Evolutionary conservation across 2,113 vertebrate genomes (phyloP).

Genomic region (Rutilus rutilus): DNA sequence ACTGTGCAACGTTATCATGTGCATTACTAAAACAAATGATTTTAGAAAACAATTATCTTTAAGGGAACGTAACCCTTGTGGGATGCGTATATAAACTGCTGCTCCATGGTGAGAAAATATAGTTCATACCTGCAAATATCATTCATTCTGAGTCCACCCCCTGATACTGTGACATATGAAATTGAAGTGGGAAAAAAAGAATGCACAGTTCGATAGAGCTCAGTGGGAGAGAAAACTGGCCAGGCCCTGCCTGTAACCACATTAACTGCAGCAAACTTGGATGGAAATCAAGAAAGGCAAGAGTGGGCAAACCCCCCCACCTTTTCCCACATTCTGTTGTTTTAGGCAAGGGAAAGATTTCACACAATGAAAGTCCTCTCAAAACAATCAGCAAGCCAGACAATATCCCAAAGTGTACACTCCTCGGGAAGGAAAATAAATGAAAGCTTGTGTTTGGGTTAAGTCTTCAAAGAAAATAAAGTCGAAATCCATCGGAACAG

Average conservation of each 20-base stretch:
- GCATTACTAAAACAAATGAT: slow-evolving; percentile 24
- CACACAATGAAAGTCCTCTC: slow-evolving; percentile 68
- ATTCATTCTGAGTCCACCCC: slow-evolving; percentile 8
- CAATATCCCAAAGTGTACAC: slow-evolving; percentile 76
- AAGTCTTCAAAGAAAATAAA: slow-evolving; percentile 70
- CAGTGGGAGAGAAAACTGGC: slow-evolving; percentile 17
- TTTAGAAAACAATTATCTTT: slow-evolving; percentile 28
- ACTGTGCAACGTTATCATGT: neutral
- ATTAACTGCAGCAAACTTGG: slow-evolving; percentile 45
- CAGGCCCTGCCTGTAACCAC: neutral
- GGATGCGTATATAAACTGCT: slow-evolving; percentile 18
- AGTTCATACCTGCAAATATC: slow-evolving; percentile 33
- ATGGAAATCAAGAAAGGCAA: slow-evolving; percentile 54
- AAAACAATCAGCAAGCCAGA: slow-evolving; percentile 70
- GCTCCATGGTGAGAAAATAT: slow-evolving; percentile 28
- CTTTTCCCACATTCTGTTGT: slow-evolving; percentile 46
- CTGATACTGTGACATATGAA: neutral
- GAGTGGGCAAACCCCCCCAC: slow-evolving; percentile 56
- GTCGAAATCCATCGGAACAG: slow-evolving; percentile 49
- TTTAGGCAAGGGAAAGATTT: slow-evolving; percentile 55
- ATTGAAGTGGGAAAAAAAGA: neutral
- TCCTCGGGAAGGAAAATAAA: slow-evolving; percentile 75
- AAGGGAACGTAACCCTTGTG: neutral
- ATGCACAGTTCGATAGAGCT: slow-evolving; percentile 26
- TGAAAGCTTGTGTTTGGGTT: slow-evolving; percentile 74